phyloP scores from a whole-genome alignment of 92 coral and sea anemone genomes.

The Zoanthus gigantus region DNA sequence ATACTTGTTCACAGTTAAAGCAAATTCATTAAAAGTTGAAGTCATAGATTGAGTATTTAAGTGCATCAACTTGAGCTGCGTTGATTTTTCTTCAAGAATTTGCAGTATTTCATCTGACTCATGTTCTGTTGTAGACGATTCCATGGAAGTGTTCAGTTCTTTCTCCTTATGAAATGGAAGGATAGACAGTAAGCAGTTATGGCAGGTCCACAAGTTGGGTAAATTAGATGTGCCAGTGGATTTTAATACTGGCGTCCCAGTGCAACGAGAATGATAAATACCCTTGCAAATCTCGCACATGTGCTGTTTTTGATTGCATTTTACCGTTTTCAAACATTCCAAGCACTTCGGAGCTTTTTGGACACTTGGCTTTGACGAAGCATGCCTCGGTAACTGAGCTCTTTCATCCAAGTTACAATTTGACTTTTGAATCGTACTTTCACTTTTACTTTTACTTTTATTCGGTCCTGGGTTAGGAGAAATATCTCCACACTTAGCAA shows the following conservation, averaged over 20 bases:
- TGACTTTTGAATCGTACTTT: too few species aligned
- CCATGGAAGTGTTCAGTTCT: slow-evolving; percentile 23
- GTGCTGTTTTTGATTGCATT: slow-evolving; percentile 22
- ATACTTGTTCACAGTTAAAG: slow-evolving; percentile 15
- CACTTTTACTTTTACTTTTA: too few species aligned
- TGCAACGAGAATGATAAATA: slow-evolving; percentile 16
- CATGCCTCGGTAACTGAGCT: too few species aligned
- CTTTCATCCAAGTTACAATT: too few species aligned
- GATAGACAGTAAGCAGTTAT: slow-evolving; percentile 22
- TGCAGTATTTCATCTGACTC: slow-evolving; percentile 26
- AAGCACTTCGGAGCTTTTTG: too few species aligned
- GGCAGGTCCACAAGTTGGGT: slow-evolving; percentile 23
- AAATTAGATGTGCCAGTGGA: slow-evolving; percentile 23
- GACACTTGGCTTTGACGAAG: too few species aligned
- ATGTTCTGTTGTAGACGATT: slow-evolving; percentile 22
- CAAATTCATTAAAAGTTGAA: slow-evolving; percentile 38
- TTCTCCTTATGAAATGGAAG: slow-evolving; percentile 22
- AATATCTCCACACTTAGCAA: too few species aligned
- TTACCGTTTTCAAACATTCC: neutral
- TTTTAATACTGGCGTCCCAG: slow-evolving; percentile 23
- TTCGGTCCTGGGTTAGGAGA: too few species aligned
- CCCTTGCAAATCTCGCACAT: slow-evolving; percentile 20
- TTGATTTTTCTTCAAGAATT: slow-evolving; percentile 27
- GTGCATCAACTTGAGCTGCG: slow-evolving; percentile 41
- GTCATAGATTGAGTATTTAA: slow-evolving; percentile 51